These are phyloP conservation scores for Stratiomys singularior DNA, from an alignment of 2,888 invertebrate genomes.

Conservation along the genomic window DNA sequence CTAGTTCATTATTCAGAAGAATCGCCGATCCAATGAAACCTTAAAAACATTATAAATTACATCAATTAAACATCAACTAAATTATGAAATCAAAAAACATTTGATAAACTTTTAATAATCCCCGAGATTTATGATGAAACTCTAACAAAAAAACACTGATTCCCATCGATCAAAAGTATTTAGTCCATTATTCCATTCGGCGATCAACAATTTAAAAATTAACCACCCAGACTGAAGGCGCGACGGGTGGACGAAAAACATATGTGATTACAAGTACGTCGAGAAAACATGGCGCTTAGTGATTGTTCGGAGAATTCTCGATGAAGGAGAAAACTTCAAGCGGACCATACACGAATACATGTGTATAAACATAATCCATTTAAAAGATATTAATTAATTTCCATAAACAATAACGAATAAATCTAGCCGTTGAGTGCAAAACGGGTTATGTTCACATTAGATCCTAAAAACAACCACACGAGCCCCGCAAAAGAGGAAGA, in stretches of 20 bases:
- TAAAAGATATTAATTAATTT: conserved; percentile 31
- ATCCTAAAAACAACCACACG: too few relatives aligned
- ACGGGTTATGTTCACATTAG: too few relatives aligned
- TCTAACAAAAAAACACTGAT: not conserved
- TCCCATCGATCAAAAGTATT: conserved; percentile 45
- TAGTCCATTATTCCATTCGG: conserved; percentile 20
- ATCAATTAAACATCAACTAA: not conserved
- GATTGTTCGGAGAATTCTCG: too few relatives aligned
- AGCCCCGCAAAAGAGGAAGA: not conserved
- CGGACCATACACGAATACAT: not conserved
- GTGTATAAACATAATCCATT: too few relatives aligned
- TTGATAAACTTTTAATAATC: not conserved
- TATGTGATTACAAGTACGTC: too few relatives aligned
- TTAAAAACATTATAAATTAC: not conserved
- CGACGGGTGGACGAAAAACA: not conserved
- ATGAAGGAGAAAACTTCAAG: not conserved
- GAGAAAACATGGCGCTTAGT: too few relatives aligned
- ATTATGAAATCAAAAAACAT: not conserved
- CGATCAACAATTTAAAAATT: not conserved
- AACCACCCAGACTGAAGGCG: not conserved
- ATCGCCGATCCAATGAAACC: too few relatives aligned
- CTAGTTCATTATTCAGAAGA: too few relatives aligned
- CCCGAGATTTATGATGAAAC: not conserved
- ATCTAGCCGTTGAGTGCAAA: too few relatives aligned
- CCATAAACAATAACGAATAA: conserved; percentile 40